These are phyloP conservation scores for Lucifuga dentata DNA, from an alignment of 2,113 vertebrate species.

Conservation along the genomic window DNA sequence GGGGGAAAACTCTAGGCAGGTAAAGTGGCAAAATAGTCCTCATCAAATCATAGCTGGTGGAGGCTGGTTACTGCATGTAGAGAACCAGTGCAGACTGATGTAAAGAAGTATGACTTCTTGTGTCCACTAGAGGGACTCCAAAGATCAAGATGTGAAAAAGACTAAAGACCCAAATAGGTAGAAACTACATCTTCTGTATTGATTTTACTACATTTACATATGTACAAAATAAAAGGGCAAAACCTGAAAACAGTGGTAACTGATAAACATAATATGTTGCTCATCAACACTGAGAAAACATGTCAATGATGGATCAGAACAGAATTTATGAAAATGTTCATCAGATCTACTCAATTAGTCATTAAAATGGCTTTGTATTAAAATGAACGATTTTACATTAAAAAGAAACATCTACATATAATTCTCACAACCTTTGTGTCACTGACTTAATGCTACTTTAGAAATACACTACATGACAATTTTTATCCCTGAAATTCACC, in stretches of 20 bases:
- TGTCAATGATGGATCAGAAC: too few species aligned
- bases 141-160: background rate
- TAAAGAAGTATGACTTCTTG: conserved; percentile 2
- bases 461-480: too few species aligned
- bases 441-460: too few species aligned
- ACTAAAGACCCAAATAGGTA: background rate
- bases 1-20: too few species aligned
- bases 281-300: background rate
- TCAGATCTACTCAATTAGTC: too few species aligned
- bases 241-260: background rate
- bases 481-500: too few species aligned
- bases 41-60: background rate
- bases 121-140: conserved; percentile 71
- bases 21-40: too few species aligned
- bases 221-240: conserved; percentile 1
- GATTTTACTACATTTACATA: conserved; percentile 14
- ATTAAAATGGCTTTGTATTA: too few species aligned
- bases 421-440: too few species aligned
- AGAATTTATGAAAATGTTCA: too few species aligned
- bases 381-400: too few species aligned
- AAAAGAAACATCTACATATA: too few species aligned
- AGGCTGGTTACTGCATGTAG: background rate
- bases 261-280: background rate
- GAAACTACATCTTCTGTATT: conserved; percentile 2
- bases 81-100: background rate